Conservation (phyloP, 2,888 invertebrate species). For the Tridacna gigas region DNA sequence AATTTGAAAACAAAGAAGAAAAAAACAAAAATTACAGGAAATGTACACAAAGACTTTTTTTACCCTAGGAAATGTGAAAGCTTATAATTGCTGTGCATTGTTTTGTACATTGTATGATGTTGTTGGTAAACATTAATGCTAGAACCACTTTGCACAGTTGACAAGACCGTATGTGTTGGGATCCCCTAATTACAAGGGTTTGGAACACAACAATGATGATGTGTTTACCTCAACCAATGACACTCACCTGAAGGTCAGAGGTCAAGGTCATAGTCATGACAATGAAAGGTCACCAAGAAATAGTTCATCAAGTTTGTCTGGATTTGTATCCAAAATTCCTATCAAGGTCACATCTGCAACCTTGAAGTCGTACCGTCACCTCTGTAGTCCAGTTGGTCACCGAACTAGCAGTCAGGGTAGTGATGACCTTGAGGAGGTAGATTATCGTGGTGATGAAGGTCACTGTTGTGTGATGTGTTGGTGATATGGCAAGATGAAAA, state of each 20-base stretch:
- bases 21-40: no score
- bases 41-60: no score
- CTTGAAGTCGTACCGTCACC: constrained; percentile 59
- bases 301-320: constrained; percentile 38
- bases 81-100: no score
- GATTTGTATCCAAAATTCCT: constrained; percentile 59
- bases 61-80: no score
- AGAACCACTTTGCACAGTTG: background rate
- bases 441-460: background rate
- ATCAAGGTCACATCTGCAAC: constrained; percentile 49
- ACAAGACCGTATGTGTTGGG: constrained; percentile 5
- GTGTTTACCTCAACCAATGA: constrained; percentile 32
- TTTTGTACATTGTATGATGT: no score
- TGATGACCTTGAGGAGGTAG: constrained; percentile 59
- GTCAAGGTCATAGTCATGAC: constrained; percentile 47
- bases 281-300: constrained; percentile 25
- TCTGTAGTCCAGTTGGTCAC: constrained; percentile 40
- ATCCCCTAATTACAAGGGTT: background rate
- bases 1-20: no score
- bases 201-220: constrained; percentile 2
- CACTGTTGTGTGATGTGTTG: background rate
- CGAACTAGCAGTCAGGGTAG: constrained; percentile 26
- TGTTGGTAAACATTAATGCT: no score
- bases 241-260: constrained; percentile 42
- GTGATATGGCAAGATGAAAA: background rate